Conservation (phyloP, 2,113 vertebrate genomes). For the Calypte anna region DNA sequence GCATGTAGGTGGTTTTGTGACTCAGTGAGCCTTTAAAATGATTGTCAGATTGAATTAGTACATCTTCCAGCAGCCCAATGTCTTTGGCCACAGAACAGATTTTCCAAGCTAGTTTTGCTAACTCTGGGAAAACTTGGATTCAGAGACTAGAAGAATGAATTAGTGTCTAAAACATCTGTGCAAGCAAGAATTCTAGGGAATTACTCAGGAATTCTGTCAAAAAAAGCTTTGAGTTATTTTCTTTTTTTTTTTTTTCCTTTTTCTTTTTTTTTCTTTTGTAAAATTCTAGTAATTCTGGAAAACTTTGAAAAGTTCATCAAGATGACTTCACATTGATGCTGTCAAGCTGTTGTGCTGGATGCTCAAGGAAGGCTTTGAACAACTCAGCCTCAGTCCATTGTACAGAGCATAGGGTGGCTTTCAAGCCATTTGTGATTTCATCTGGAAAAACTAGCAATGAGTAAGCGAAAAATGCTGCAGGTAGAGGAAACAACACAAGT, state of each 20-base stretch:
- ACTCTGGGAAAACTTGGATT: not conserved
- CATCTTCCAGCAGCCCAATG: slow-evolving; percentile 8
- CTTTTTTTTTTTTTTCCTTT: not conserved
- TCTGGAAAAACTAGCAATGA: not conserved
- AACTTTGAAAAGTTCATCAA: not conserved
- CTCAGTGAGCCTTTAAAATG: slow-evolving; percentile 41
- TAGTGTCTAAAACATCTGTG: not conserved
- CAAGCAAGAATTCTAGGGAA: not conserved
- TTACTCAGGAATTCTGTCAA: not conserved
- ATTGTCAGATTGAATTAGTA: slow-evolving; percentile 29
- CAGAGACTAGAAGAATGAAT: not conserved
- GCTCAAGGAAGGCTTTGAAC: not conserved
- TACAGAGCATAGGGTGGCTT: not conserved
- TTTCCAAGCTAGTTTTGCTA: not conserved
- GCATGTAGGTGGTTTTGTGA: slow-evolving; percentile 69
- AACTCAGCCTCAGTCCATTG: not conserved
- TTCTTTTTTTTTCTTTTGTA: not conserved
- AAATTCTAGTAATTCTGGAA: not conserved
- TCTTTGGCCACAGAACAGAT: not conserved
- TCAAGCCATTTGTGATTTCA: not conserved
- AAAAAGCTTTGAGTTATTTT: not conserved
- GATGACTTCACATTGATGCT: not conserved
- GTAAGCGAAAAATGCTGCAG: not conserved
- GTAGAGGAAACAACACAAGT: not conserved
- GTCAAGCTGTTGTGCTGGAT: not conserved